phyloP scores from a whole-genome alignment of 30 jellyfish, hydroid and myxozoan species.

The Hydractinia symbiolongicarpus region DNA sequence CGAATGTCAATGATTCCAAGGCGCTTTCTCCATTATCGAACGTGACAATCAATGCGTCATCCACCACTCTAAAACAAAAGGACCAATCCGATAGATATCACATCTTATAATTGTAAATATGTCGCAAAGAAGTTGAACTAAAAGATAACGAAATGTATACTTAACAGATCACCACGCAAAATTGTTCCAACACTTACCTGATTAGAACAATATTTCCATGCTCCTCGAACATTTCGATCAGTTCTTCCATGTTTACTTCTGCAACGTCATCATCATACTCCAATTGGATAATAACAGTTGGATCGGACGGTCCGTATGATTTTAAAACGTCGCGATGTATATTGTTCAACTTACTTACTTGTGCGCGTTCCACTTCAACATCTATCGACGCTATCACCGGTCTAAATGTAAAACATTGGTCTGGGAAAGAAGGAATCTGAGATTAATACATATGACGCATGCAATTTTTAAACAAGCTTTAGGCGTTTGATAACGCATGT shows the following conservation, averaged over 20 bases:
- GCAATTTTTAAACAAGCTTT: no score
- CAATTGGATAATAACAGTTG: slow-evolving; percentile 60
- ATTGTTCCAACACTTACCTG: slow-evolving; percentile 48
- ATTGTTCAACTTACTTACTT: slow-evolving; percentile 37
- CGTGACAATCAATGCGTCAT: slow-evolving; percentile 59
- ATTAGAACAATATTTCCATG: slow-evolving; percentile 72
- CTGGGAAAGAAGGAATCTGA: no score
- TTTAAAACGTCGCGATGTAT: slow-evolving; percentile 56
- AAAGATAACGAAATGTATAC: not conserved
- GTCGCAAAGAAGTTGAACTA: no score
- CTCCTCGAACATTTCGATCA: slow-evolving; percentile 45
- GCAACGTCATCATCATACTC: slow-evolving; percentile 49
- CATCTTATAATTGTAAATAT: no score
- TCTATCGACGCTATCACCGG: slow-evolving; percentile 92
- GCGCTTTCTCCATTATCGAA: slow-evolving; percentile 86
- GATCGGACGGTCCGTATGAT: slow-evolving; percentile 88
- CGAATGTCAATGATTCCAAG: slow-evolving; percentile 56
- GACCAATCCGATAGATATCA: not conserved
- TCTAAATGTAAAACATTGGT: slow-evolving; percentile 24
- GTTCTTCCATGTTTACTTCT: slow-evolving; percentile 61
- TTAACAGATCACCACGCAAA: not conserved
- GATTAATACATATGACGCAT: no score
- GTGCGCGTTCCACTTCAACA: slow-evolving; percentile 65
- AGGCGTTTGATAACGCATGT: no score
- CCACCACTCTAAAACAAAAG: slow-evolving; percentile 39